These are phyloP conservation scores for Periophthalmodon schlosseri DNA, from an alignment of 2,113 vertebrate species.

Conservation along the genomic window DNA sequence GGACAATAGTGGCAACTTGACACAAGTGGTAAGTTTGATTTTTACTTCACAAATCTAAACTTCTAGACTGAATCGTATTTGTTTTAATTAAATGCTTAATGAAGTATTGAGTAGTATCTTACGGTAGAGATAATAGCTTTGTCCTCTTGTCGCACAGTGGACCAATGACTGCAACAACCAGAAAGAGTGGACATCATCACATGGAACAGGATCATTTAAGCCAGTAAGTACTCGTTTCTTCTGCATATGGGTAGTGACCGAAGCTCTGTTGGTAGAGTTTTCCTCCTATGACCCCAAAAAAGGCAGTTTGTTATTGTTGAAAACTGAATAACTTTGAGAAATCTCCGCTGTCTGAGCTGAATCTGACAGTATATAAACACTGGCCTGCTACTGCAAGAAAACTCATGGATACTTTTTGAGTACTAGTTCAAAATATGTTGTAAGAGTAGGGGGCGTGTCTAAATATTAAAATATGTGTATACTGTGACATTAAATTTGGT, in stretches of 20 bases:
- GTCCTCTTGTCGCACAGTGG: constrained; percentile 81
- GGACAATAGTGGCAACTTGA: constrained; percentile 83
- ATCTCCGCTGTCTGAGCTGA: too few relatives aligned
- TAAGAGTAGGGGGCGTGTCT: too few relatives aligned
- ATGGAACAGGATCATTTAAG: constrained; percentile 80
- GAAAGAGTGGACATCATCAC: constrained; percentile 87
- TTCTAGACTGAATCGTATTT: background rate
- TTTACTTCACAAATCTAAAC: background rate
- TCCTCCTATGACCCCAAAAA: background rate
- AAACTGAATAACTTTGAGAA: too few relatives aligned
- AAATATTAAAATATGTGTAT: too few relatives aligned
- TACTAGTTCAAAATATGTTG: too few relatives aligned
- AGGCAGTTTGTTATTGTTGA: too few relatives aligned
- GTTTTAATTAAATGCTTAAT: background rate
- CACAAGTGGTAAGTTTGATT: constrained; percentile 79
- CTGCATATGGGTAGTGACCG: background rate
- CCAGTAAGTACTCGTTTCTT: constrained; percentile 75
- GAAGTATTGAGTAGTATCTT: background rate
- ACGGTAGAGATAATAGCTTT: background rate
- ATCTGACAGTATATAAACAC: too few relatives aligned
- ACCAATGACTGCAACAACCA: constrained; percentile 87
- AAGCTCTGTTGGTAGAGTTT: too few relatives aligned
- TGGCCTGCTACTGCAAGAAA: too few relatives aligned
- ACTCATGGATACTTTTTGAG: too few relatives aligned
- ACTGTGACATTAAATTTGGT: too few relatives aligned